A percentile compares a stretch with the other conserved stretches of the same genome.
These are phyloP conservation scores for Anoplophora glabripennis DNA, from an alignment of 1,140 invertebrate genomes.

Conservation along the genomic window DNA sequence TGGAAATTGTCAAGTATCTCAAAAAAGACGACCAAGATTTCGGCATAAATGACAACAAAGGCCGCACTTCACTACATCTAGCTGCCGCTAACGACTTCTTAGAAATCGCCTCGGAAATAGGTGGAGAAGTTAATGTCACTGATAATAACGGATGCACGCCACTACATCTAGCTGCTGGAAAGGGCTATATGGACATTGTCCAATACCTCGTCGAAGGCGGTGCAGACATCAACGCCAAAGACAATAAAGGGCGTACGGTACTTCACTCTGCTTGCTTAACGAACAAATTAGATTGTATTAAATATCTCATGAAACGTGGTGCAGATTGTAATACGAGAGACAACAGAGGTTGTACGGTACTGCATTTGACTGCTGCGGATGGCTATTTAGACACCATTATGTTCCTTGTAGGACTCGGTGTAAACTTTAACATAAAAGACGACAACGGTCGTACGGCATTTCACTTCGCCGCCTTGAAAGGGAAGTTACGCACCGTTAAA, in stretches of 20 bases:
- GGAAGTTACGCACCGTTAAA: no score
- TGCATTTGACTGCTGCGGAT: no score
- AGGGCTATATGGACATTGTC: not conserved
- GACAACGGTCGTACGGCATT: no score
- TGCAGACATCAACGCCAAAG: not conserved
- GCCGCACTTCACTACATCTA: slow-evolving; percentile 27
- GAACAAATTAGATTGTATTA: no score
- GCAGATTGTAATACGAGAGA: no score
- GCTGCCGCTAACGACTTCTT: not conserved
- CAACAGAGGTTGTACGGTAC: no score
- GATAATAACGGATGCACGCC: not conserved
- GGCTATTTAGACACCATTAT: no score
- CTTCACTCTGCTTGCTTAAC: no score
- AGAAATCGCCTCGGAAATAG: not conserved
- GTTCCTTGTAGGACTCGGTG: no score
- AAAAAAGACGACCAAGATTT: slow-evolving; percentile 18
- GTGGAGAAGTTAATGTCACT: not conserved
- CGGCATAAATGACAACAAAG: slow-evolving; percentile 12
- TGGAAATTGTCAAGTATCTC: slow-evolving; percentile 20
- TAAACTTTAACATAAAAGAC: no score
- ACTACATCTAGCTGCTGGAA: not conserved
- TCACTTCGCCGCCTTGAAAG: no score
- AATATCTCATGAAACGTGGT: no score
- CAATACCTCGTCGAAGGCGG: not conserved
- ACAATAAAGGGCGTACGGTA: not conserved